A percentile compares a stretch with the other conserved stretches of the same genome.
phyloP scores from a whole-genome alignment of 1,140 invertebrate species.

The Argopecten irradians region DNA sequence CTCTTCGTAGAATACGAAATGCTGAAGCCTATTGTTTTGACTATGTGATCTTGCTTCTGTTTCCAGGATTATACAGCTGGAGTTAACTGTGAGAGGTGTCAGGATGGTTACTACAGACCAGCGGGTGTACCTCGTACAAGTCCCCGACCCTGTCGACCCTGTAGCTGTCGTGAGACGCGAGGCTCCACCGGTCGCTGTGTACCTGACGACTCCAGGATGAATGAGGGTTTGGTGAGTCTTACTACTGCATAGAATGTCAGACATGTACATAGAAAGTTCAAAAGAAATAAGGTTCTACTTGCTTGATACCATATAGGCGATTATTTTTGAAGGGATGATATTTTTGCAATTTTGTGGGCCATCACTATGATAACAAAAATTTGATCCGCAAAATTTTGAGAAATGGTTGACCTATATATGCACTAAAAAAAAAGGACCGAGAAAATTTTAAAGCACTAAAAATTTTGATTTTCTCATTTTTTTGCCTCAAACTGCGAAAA shows the following conservation, averaged over 20 bases:
- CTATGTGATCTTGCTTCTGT: neutral
- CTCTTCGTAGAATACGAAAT: no score
- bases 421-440: no score
- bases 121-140: slow-evolving; percentile 86
- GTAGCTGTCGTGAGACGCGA: slow-evolving; percentile 86
- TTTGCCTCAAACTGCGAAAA: no score
- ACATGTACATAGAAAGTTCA: neutral
- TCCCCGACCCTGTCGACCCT: slow-evolving; percentile 84
- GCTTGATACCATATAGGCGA: neutral
- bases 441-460: no score
- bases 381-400: no score
- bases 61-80: slow-evolving; percentile 91
- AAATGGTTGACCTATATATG: no score
- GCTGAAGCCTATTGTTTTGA: slow-evolving; percentile 27
- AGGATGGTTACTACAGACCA: slow-evolving; percentile 90
- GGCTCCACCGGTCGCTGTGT: slow-evolving; percentile 94
- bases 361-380: no score
- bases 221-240: slow-evolving; percentile 65
- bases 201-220: slow-evolving; percentile 61
- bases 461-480: no score
- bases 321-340: no score
- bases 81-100: slow-evolving; percentile 97
- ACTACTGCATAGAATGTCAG: neutral
- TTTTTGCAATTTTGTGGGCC: no score
- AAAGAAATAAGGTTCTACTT: neutral